Evolutionary conservation across 2,888 invertebrate genomes (phyloP).

Genomic region (Polia nebulosa): DNA sequence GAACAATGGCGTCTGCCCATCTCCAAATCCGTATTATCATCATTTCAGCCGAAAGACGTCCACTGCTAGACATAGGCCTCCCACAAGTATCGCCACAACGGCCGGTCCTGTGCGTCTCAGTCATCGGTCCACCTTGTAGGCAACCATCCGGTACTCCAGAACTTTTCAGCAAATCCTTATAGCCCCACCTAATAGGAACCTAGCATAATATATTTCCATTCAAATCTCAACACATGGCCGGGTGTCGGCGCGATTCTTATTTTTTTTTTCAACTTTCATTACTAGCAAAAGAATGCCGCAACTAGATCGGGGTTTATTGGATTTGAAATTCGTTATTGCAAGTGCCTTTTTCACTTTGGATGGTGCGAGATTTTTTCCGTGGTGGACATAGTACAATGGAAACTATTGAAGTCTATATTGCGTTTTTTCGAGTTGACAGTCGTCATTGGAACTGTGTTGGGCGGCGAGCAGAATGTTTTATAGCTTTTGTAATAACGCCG

Average conservation of each 20-base stretch:
- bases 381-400: slow-evolving; percentile 72
- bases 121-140: too few species aligned
- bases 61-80: too few species aligned
- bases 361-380: slow-evolving; percentile 80
- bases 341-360: slow-evolving; percentile 81
- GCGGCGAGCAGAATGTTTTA: slow-evolving; percentile 76
- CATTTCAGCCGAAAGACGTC: too few species aligned
- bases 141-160: too few species aligned
- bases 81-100: too few species aligned
- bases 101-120: too few species aligned
- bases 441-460: slow-evolving; percentile 71
- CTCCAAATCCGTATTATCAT: too few species aligned
- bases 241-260: slow-evolving; percentile 30
- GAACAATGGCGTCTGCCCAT: not conserved
- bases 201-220: slow-evolving; percentile 36
- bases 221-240: slow-evolving; percentile 42
- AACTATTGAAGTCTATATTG: slow-evolving; percentile 80
- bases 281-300: slow-evolving; percentile 67
- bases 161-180: not conserved
- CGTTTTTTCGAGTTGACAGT: slow-evolving; percentile 80
- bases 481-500: slow-evolving; percentile 78
- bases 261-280: slow-evolving; percentile 58
- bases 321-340: slow-evolving; percentile 88
- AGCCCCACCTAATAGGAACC: not conserved
- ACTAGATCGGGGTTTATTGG: slow-evolving; percentile 79